Percentiles rank a stretch among this genome's conserved stretches.
phyloP scores from a whole-genome alignment of 2,113 vertebrate species.

The Illadopsis cleaveri region DNA sequence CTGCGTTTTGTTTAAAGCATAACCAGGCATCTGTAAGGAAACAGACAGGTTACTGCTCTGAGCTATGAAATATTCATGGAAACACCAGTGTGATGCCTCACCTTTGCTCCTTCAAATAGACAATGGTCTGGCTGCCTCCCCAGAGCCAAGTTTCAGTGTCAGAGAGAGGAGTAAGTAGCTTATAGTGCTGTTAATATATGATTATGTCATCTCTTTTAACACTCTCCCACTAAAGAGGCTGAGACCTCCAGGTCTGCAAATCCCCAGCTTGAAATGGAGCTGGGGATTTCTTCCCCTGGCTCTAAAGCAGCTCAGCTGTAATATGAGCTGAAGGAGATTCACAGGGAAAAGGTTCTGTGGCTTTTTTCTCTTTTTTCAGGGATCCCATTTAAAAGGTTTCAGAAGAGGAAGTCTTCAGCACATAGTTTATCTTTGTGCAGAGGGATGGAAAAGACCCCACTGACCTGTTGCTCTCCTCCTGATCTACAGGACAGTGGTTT shows the following conservation, averaged over 20 bases:
- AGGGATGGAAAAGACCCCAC: neutral
- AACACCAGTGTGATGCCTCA: neutral
- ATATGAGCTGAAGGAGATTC: neutral
- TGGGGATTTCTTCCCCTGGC: neutral
- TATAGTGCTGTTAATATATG: constrained; percentile 8
- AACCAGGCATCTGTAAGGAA: neutral
- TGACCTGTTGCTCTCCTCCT: neutral
- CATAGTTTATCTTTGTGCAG: neutral
- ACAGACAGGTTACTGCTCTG: constrained; percentile 19
- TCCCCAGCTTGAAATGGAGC: neutral
- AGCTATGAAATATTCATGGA: constrained; percentile 63
- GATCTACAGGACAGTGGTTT: neutral
- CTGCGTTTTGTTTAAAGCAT: constrained; percentile 4
- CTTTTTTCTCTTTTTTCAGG: neutral
- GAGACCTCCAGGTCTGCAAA: neutral
- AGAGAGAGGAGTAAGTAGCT: constrained; percentile 21
- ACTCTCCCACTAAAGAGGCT: neutral
- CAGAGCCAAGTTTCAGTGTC: neutral
- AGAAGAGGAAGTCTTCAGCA: neutral
- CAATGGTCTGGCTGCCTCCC: neutral
- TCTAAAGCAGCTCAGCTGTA: neutral
- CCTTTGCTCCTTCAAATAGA: constrained; percentile 28
- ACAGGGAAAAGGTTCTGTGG: neutral
- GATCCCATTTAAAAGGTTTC: neutral
- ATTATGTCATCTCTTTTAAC: constrained; percentile 6